Evolutionary conservation across 2,113 vertebrate genomes (phyloP).

Genomic region (Alligator sinensis): DNA sequence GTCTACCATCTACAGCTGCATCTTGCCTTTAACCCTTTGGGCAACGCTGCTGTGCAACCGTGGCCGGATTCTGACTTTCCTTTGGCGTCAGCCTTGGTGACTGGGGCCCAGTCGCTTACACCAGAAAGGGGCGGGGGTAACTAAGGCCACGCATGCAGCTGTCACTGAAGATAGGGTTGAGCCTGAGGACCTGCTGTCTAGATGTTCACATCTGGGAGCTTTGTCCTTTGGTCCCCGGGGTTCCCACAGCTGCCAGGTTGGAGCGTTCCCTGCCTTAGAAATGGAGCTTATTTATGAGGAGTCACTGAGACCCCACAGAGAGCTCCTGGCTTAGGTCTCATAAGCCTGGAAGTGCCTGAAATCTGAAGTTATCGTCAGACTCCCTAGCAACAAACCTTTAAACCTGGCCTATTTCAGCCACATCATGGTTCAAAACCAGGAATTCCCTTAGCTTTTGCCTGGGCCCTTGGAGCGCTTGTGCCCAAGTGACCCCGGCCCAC

Average conservation of each 20-base stretch:
- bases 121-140: neutral
- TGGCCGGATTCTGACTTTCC: neutral
- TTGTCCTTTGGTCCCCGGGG: neutral
- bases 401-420: too few species aligned
- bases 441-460: too few species aligned
- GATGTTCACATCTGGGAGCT: neutral
- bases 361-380: too few species aligned
- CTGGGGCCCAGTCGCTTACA: neutral
- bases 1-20: too few species aligned
- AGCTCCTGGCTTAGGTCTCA: too few species aligned
- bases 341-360: too few species aligned
- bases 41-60: too few species aligned
- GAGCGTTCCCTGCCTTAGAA: neutral
- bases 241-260: neutral
- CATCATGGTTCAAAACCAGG: too few species aligned
- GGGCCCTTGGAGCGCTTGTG: too few species aligned
- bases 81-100: neutral
- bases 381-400: too few species aligned
- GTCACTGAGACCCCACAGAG: neutral
- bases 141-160: neutral
- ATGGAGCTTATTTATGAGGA: neutral
- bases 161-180: neutral
- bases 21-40: too few species aligned
- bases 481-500: too few species aligned
- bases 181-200: neutral